These are phyloP conservation scores for Melanotaenia trifasciata DNA, from an alignment of 2,797 vertebrate species.

Conservation along the genomic window DNA sequence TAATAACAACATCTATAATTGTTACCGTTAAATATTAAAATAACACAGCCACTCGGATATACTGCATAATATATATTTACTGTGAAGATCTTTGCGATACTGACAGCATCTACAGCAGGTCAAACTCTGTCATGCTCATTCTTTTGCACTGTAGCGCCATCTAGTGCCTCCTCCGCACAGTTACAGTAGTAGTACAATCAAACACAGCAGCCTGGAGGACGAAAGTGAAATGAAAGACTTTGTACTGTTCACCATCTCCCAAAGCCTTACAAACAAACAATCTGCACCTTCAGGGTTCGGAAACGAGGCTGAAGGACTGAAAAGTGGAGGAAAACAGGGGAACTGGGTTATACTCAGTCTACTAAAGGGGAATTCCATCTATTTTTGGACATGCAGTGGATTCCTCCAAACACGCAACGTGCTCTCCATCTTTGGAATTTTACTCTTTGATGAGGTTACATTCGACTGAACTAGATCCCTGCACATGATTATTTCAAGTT, in stretches of 20 bases:
- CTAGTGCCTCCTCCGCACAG: slow-evolving; percentile 68
- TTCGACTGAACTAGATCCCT: slow-evolving; percentile 10
- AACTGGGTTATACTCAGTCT: slow-evolving; percentile 2
- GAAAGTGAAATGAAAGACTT: slow-evolving; percentile 13
- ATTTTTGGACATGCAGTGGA: neutral
- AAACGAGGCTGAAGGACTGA: slow-evolving; percentile 16
- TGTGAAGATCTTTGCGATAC: slow-evolving; percentile 72
- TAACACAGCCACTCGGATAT: slow-evolving; percentile 79
- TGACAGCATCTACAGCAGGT: slow-evolving; percentile 68
- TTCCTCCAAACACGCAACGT: neutral
- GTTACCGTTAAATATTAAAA: slow-evolving; percentile 77
- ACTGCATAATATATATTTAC: slow-evolving; percentile 70
- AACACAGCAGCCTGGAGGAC: slow-evolving; percentile 38
- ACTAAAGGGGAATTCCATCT: slow-evolving; percentile 31
- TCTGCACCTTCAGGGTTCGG: slow-evolving; percentile 15
- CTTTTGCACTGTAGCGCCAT: slow-evolving; percentile 59
- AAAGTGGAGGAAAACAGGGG: slow-evolving; percentile 11
- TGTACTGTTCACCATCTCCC: slow-evolving; percentile 36
- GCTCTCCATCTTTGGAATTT: neutral
- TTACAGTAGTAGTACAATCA: slow-evolving; percentile 70
- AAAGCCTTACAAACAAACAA: slow-evolving; percentile 42
- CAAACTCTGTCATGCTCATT: slow-evolving; percentile 72
- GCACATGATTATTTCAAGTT: neutral
- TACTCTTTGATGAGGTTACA: neutral
- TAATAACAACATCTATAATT: slow-evolving; percentile 60